Evolutionary conservation across 2,797 vertebrate species (phyloP).

Genomic region (Cynodonichthys magdalenae): DNA sequence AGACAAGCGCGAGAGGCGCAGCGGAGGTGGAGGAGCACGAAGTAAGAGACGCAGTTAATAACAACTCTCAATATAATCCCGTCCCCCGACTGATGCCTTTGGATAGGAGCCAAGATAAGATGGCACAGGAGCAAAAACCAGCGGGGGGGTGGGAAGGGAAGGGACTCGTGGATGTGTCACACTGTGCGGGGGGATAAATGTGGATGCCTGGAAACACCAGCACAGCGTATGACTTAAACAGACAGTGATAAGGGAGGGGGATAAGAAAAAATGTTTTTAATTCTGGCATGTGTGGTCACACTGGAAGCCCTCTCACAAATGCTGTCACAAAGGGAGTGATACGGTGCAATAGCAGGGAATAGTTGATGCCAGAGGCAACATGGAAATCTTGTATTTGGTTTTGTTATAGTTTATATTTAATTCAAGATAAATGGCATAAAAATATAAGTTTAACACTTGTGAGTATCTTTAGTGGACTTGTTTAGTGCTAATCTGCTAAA

Average conservation of each 20-base stretch:
- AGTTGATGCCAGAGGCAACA: slow-evolving; percentile 20
- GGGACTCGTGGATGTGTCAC: slow-evolving; percentile 41
- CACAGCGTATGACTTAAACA: slow-evolving; percentile 43
- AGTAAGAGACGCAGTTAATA: slow-evolving; percentile 71
- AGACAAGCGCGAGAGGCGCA: slow-evolving; percentile 47
- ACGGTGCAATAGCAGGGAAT: slow-evolving; percentile 1
- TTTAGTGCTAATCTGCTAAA: too few species aligned
- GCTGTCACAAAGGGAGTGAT: slow-evolving; percentile 12
- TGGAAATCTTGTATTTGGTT: neutral
- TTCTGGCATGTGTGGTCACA: slow-evolving; percentile 21
- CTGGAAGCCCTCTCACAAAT: slow-evolving; percentile 7
- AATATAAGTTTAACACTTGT: too few species aligned
- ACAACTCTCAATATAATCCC: slow-evolving; percentile 75
- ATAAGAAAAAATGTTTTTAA: slow-evolving; percentile 20
- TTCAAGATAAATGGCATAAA: too few species aligned
- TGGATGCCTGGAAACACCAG: slow-evolving; percentile 62
- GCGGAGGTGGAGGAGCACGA: slow-evolving; percentile 56
- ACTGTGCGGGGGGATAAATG: slow-evolving; percentile 45
- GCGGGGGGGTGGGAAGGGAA: slow-evolving; percentile 11
- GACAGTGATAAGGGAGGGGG: slow-evolving; percentile 32
- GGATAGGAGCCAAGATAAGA: slow-evolving; percentile 68
- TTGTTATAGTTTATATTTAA: too few species aligned
- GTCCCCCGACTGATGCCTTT: slow-evolving; percentile 63
- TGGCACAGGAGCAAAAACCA: slow-evolving; percentile 57
- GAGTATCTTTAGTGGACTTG: too few species aligned